Evolutionary conservation across 2,888 invertebrate species (phyloP).

Genomic region (Apamea epomidion): DNA sequence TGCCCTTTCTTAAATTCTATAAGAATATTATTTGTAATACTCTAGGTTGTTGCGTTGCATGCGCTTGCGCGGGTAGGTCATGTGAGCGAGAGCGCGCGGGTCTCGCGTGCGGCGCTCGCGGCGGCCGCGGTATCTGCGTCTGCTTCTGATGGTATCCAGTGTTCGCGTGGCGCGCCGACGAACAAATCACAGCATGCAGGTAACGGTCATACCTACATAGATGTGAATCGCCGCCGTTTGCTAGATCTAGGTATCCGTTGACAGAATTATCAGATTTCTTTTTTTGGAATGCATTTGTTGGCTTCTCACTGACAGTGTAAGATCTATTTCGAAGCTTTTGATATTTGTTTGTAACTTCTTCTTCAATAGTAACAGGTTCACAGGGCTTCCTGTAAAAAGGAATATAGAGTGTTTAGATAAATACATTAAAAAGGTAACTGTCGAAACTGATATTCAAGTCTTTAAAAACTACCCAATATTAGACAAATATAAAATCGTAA

Average conservation of each 20-base stretch:
- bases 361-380: constrained; percentile 82
- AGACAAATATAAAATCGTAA: neutral
- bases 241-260: constrained; percentile 91
- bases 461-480: neutral
- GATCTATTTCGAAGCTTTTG: constrained; percentile 88
- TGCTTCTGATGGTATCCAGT: constrained; percentile 87
- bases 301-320: constrained; percentile 89
- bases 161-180: constrained; percentile 87
- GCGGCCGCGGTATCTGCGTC: constrained; percentile 72
- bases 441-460: neutral
- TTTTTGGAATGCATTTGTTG: constrained; percentile 84
- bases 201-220: constrained; percentile 91
- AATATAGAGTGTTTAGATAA: neutral
- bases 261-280: constrained; percentile 81
- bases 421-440: neutral
- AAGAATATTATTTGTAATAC: constrained; percentile 89
- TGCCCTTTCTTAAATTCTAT: constrained; percentile 82
- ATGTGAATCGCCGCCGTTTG: constrained; percentile 91
- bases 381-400: constrained; percentile 90
- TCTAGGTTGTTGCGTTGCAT: constrained; percentile 81
- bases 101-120: constrained; percentile 70
- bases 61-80: constrained; percentile 77
- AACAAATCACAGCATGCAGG: constrained; percentile 92
- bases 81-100: constrained; percentile 84
- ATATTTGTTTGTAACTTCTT: constrained; percentile 82